Evolutionary conservation across 2,797 vertebrate genomes (phyloP).

Genomic region (Potorous gilbertii): DNA sequence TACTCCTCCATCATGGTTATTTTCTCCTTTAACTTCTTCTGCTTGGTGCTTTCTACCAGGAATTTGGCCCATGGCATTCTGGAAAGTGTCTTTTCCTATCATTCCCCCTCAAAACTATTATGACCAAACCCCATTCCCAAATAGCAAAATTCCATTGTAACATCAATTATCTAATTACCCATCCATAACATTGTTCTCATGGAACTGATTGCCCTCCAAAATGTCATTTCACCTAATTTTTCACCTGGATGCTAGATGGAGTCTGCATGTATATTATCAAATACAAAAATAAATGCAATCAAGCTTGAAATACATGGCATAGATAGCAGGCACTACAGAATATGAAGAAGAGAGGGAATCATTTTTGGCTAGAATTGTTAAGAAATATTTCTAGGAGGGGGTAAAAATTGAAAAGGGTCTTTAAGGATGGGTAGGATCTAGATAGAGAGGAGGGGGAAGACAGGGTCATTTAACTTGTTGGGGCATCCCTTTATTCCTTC

Average conservation of each 20-base stretch:
- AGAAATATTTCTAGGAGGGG: background rate
- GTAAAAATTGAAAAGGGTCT: background rate
- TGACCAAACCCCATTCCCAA: background rate
- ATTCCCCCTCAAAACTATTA: background rate
- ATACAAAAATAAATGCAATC: background rate
- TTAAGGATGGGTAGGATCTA: background rate
- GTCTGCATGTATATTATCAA: background rate
- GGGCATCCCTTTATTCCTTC: background rate
- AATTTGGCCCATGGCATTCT: background rate
- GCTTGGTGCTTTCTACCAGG: background rate
- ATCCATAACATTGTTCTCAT: background rate
- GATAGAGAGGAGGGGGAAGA: background rate
- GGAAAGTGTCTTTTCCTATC: background rate
- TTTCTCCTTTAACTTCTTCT: background rate
- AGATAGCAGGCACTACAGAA: background rate
- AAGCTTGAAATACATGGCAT: background rate
- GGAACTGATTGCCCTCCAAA: background rate
- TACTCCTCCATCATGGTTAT: background rate
- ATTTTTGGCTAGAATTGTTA: background rate
- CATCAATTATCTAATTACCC: background rate
- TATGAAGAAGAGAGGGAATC: background rate
- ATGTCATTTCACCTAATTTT: background rate
- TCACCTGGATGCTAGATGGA: background rate
- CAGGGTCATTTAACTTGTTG: background rate
- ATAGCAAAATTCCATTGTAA: background rate